Evolutionary conservation across 2,113 vertebrate genomes (phyloP).

Genomic region (Lepus europaeus): DNA sequence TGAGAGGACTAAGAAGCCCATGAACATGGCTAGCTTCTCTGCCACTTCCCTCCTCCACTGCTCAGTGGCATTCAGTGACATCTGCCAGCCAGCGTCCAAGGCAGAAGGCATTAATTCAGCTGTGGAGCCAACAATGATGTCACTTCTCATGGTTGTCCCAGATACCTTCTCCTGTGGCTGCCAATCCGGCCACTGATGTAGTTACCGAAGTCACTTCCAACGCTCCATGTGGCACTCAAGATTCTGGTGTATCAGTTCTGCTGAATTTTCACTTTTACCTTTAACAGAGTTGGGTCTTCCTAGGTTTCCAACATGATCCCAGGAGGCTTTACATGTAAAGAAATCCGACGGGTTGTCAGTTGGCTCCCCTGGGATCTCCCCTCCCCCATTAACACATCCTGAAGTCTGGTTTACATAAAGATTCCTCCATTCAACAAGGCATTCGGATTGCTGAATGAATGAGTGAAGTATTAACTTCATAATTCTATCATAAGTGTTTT

Average conservation of each 20-base stretch:
- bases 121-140: not conserved
- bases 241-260: not conserved
- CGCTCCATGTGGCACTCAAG: not conserved
- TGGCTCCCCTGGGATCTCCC: not conserved
- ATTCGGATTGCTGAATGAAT: not conserved
- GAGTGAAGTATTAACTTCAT: not conserved
- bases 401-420: not conserved
- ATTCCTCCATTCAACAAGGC: not conserved
- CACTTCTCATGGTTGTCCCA: too few species aligned
- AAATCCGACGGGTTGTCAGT: not conserved
- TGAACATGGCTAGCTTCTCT: not conserved
- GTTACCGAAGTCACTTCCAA: not conserved
- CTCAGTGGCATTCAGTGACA: not conserved
- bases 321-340: not conserved
- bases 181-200: not conserved
- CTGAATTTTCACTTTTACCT: not conserved
- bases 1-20: not conserved
- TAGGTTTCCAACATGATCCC: not conserved
- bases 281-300: not conserved
- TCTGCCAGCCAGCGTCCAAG: not conserved
- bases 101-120: not conserved
- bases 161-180: not conserved
- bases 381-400: not conserved
- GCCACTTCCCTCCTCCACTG: not conserved
- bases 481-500: not conserved